phyloP scores from a whole-genome alignment of 2,113 vertebrate genomes.

The Anhinga rufa region DNA sequence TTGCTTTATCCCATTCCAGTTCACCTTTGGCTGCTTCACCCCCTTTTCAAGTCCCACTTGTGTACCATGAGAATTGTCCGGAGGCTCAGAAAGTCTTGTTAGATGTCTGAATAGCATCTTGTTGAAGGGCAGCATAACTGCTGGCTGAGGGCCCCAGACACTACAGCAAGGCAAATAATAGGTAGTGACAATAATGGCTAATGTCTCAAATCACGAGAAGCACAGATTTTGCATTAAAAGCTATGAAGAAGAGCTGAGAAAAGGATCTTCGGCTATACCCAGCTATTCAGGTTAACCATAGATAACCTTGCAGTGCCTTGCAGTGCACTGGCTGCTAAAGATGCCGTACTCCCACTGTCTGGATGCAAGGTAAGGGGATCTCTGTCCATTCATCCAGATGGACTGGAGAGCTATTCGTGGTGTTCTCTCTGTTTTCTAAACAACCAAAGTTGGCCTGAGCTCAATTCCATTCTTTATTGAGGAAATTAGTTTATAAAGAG shows the following conservation, averaged over 20 bases:
- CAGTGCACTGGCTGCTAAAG: background rate
- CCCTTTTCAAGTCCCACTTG: background rate
- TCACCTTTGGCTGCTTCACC: background rate
- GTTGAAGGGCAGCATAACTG: background rate
- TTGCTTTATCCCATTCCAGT: background rate
- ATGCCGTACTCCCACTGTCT: background rate
- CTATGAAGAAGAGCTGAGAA: background rate
- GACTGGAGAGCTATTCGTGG: background rate
- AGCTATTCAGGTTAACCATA: background rate
- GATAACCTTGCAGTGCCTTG: background rate
- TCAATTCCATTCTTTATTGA: background rate
- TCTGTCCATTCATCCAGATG: background rate
- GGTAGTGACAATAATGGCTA: background rate
- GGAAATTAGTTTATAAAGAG: constrained; percentile 32
- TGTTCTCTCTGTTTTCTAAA: background rate
- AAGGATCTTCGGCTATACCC: background rate
- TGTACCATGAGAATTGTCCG: background rate
- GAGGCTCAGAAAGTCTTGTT: background rate
- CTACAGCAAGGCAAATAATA: background rate
- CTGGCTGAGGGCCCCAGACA: background rate
- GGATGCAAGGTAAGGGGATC: background rate
- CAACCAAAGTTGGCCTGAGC: background rate
- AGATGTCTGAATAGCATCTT: background rate
- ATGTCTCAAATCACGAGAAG: background rate
- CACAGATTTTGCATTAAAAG: background rate